Conservation (phyloP, 2,888 invertebrate species). For the Parnassius smintheus region DNA sequence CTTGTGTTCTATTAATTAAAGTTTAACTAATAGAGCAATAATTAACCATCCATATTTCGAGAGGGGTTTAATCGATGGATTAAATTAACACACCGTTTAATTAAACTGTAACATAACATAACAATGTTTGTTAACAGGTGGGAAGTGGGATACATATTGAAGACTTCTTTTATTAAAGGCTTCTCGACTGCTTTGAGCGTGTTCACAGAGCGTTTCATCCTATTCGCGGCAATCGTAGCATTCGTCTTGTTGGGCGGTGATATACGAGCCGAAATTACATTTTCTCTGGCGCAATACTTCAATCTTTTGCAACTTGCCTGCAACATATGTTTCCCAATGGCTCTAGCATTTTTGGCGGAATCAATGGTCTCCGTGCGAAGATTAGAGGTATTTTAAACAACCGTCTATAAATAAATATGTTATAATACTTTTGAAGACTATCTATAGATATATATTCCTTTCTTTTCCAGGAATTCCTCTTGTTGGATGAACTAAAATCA, state of each 20-base stretch:
- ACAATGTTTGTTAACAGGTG: constrained; percentile 62
- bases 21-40: too few species aligned
- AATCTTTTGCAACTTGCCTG: constrained; percentile 86
- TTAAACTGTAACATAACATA: too few species aligned
- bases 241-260: constrained; percentile 85
- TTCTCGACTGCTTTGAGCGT: constrained; percentile 85
- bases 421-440: neutral
- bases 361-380: constrained; percentile 83
- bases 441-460: neutral
- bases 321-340: constrained; percentile 84
- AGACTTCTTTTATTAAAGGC: constrained; percentile 84
- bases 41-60: too few species aligned
- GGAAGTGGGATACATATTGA: constrained; percentile 85
- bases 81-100: too few species aligned
- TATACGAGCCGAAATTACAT: constrained; percentile 84
- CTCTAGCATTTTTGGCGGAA: constrained; percentile 82
- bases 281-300: constrained; percentile 89
- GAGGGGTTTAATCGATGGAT: too few species aligned
- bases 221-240: constrained; percentile 89
- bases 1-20: too few species aligned
- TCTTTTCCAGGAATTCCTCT: constrained; percentile 62
- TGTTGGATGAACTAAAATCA: constrained; percentile 62
- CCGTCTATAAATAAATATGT: neutral
- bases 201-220: constrained; percentile 91
- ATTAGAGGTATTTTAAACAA: constrained; percentile 75